Conservation (phyloP, 2,888 invertebrate species). For the Hedya salicella region DNA sequence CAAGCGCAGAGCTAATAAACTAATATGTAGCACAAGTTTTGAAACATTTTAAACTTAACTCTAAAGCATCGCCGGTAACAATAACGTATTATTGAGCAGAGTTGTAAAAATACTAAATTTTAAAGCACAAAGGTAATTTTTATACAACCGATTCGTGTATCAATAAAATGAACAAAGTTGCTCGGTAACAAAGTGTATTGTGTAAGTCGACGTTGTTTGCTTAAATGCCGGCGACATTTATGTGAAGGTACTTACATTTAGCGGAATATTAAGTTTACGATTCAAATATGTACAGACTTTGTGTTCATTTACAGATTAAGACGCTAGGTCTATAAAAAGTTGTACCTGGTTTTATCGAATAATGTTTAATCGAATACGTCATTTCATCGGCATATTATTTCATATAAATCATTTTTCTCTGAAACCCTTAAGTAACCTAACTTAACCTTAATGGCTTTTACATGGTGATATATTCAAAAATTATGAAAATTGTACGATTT, state of each 20-base stretch:
- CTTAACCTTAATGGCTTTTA: too few species aligned
- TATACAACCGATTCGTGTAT: constrained; percentile 30
- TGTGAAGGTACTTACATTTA: constrained; percentile 45
- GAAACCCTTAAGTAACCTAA: too few species aligned
- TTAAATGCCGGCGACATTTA: constrained; percentile 44
- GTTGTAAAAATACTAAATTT: constrained; percentile 26
- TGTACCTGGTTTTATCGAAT: too few species aligned
- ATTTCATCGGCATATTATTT: too few species aligned
- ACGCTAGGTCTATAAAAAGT: too few species aligned
- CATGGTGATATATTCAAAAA: too few species aligned
- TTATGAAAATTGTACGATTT: too few species aligned
- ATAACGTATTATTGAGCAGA: constrained; percentile 8
- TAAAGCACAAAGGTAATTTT: constrained; percentile 27
- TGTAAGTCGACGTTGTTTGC: constrained; percentile 49
- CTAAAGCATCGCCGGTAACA: not conserved
- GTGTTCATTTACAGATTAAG: not conserved
- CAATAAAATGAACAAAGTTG: constrained; percentile 52
- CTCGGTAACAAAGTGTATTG: constrained; percentile 46
- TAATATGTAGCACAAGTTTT: not conserved
- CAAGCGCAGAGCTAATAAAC: not conserved
- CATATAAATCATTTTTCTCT: too few species aligned
- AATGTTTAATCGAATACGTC: too few species aligned
- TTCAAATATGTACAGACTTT: not conserved
- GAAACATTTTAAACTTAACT: not conserved
- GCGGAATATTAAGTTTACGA: constrained; percentile 45